Percentiles rank a stretch among this genome's conserved stretches.
Evolutionary conservation across 2,888 invertebrate species (phyloP).

Genomic region (Monopis laevigella): DNA sequence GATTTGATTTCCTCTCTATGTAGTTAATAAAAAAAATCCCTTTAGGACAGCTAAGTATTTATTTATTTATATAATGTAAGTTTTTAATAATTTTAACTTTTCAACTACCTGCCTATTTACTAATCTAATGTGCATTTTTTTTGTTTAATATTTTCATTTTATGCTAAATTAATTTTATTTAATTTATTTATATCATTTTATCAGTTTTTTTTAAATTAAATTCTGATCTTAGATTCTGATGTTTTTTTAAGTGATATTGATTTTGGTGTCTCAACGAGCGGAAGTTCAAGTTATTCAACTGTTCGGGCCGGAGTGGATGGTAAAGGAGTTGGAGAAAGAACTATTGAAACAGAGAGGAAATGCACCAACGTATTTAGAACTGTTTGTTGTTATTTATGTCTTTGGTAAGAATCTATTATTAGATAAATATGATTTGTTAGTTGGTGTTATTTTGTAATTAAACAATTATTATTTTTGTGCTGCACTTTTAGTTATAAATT

Average conservation of each 20-base stretch:
- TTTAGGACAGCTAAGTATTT: no score
- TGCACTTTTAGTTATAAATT: no score
- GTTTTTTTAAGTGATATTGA: slow-evolving; percentile 77
- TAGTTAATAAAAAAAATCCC: no score
- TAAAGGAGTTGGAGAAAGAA: slow-evolving; percentile 68
- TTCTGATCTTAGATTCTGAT: background rate
- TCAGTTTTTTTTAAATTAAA: no score
- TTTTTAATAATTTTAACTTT: no score
- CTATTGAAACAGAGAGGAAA: slow-evolving; percentile 82
- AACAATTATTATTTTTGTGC: background rate
- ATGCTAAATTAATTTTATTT: background rate
- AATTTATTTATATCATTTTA: background rate
- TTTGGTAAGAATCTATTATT: slow-evolving; percentile 63
- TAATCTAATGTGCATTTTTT: no score
- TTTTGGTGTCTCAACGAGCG: slow-evolving; percentile 91
- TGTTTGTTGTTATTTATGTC: slow-evolving; percentile 85
- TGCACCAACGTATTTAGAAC: slow-evolving; percentile 84
- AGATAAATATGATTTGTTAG: background rate
- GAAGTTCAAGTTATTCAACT: slow-evolving; percentile 79
- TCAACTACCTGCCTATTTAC: no score
- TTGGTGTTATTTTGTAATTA: background rate
- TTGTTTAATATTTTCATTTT: no score
- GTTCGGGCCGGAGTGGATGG: slow-evolving; percentile 77
- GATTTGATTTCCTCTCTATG: no score
- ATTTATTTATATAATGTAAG: no score